These are phyloP conservation scores for Myotis planiceps DNA, from an alignment of 2,797 vertebrate genomes.

Conservation along the genomic window DNA sequence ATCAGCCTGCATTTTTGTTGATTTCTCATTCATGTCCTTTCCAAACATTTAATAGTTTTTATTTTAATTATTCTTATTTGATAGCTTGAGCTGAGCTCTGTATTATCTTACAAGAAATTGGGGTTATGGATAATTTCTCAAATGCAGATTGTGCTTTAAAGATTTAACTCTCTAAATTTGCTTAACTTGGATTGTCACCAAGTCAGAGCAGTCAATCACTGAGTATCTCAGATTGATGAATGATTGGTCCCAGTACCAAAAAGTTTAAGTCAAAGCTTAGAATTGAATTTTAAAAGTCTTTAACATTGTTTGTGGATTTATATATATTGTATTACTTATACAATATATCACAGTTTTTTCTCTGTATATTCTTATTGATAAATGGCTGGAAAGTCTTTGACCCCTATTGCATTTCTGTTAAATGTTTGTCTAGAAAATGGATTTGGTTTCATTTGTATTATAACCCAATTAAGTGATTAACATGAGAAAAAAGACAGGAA, in stretches of 20 bases:
- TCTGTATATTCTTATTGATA: slow-evolving; percentile 82
- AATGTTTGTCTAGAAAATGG: slow-evolving; percentile 87
- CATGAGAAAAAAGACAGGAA: slow-evolving; percentile 47
- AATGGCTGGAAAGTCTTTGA: slow-evolving; percentile 88
- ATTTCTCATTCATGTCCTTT: slow-evolving; percentile 85
- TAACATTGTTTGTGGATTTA: slow-evolving; percentile 64
- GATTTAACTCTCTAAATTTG: slow-evolving; percentile 79
- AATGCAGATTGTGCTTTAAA: slow-evolving; percentile 87
- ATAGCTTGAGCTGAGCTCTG: slow-evolving; percentile 84
- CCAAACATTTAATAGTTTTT: slow-evolving; percentile 84
- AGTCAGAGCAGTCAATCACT: slow-evolving; percentile 76
- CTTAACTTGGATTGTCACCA: slow-evolving; percentile 78
- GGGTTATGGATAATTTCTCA: slow-evolving; percentile 80
- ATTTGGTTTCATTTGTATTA: slow-evolving; percentile 88
- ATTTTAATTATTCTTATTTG: slow-evolving; percentile 51
- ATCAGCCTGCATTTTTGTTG: slow-evolving; percentile 82
- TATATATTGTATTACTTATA: slow-evolving; percentile 87
- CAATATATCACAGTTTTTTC: slow-evolving; percentile 82
- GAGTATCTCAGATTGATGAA: slow-evolving; percentile 79
- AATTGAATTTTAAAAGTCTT: slow-evolving; percentile 77
- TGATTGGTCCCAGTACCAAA: slow-evolving; percentile 75
- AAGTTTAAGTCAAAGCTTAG: slow-evolving; percentile 72
- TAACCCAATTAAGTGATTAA: slow-evolving; percentile 81
- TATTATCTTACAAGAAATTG: slow-evolving; percentile 76
- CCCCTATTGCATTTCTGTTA: slow-evolving; percentile 87